Evolutionary conservation across 2,797 vertebrate species (phyloP), one percentile per base, ranked within the genome.

Genomic region (Alfaro cultratus): DNA sequence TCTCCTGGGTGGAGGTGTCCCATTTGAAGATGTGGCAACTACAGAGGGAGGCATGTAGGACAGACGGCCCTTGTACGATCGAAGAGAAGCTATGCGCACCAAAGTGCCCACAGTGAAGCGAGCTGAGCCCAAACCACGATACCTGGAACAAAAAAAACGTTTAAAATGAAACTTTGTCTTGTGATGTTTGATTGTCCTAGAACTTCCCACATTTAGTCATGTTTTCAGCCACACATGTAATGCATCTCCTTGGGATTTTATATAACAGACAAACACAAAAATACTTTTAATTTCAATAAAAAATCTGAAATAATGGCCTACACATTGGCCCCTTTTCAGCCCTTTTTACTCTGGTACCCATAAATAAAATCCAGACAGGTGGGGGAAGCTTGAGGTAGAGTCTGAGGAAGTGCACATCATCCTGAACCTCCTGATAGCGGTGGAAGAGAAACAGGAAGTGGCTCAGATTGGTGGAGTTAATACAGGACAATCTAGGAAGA

Each of bases 101-200:
- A 97, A 91, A 0, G 97, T 97, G 51, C 97, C 97, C 75, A 99
- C 83, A 0, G 97, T 98, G 91, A 99, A 99, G 46, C 98, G 97
- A 45, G 96, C 97, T 0, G 97, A 96, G 18, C 98, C 98, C 84
- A 98, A 87, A 74, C 96, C 97, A 11, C 97, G 95, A 91, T 97
- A 97, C 46, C 95, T 95, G 91, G 1, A 88, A 78, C 9, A 67
- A 15, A 62, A 55, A 39, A 74, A 75, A 83, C 0, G 67, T 15
- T 67, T 60, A 6, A 70, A 31, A 23, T 67, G 1, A 67, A 79
- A 15, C 53, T 57, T 21, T 80, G 5, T 29, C 23, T 45, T 46
- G 26, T 71, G 23, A 67, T 21, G 62, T 67, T 67, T 18, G 7
- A 67, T 67, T 39, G 62, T 45, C 67, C 5, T n/a, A 43, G 5